phyloP scores from a whole-genome alignment of 2,888 invertebrate genomes.

The Horisme vitalbata region DNA sequence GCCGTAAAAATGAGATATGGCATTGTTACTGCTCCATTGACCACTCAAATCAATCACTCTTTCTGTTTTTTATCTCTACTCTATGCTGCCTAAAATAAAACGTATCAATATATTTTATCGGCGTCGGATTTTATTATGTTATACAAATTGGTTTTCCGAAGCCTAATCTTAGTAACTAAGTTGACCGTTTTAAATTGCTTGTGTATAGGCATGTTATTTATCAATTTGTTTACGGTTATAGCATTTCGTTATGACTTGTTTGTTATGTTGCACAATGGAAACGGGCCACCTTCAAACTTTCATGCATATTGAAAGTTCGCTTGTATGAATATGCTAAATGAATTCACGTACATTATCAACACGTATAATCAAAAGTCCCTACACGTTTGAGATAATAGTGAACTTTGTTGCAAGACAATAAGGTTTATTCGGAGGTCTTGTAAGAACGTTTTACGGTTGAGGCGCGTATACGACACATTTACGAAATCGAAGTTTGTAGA shows the following conservation, averaged over 20 bases:
- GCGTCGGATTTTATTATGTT: slow-evolving; percentile 3
- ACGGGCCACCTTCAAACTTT: slow-evolving; percentile 48
- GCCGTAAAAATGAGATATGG: slow-evolving; percentile 37
- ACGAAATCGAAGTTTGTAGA: slow-evolving; percentile 55
- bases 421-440: slow-evolving; percentile 16
- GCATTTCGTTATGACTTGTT: slow-evolving; percentile 1
- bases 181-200: neutral
- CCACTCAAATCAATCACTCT: slow-evolving; percentile 29
- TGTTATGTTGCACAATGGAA: slow-evolving; percentile 37
- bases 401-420: slow-evolving; percentile 25
- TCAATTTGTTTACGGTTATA: slow-evolving; percentile 2
- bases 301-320: slow-evolving; percentile 59
- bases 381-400: slow-evolving; percentile 6
- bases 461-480: slow-evolving; percentile 37
- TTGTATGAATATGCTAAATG: slow-evolving; percentile 59
- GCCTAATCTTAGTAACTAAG: slow-evolving; percentile 1
- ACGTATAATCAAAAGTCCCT: slow-evolving; percentile 24
- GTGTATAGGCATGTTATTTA: slow-evolving; percentile 3
- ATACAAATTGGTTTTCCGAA: slow-evolving; percentile 11
- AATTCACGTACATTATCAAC: slow-evolving; percentile 37
- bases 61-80: slow-evolving; percentile 19
- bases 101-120: slow-evolving; percentile 8
- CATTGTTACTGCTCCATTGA: slow-evolving; percentile 31
- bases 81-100: slow-evolving; percentile 8
- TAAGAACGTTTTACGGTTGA: slow-evolving; percentile 26